phyloP scores from a whole-genome alignment of 2,797 vertebrate genomes.

The Cossypha heuglini region DNA sequence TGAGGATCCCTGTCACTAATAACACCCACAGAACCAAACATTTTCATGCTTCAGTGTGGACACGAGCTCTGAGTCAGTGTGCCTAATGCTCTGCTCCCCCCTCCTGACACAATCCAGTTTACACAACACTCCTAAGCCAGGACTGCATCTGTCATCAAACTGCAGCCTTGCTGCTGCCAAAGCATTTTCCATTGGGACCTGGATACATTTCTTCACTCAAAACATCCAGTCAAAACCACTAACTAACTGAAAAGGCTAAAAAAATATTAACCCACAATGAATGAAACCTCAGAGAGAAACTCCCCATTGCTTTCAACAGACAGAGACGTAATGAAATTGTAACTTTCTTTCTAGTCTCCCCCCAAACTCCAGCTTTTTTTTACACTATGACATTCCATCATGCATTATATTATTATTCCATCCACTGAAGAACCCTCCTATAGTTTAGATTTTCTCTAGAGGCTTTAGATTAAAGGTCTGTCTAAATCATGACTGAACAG shows the following conservation, averaged over 20 bases:
- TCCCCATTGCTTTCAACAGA: neutral
- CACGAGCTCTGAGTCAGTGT: neutral
- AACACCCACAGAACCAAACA: neutral
- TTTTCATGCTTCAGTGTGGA: neutral
- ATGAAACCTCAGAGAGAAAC: neutral
- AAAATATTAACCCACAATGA: neutral
- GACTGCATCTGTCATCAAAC: neutral
- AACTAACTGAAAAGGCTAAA: neutral
- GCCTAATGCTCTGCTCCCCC: neutral
- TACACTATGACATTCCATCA: neutral
- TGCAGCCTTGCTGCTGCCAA: neutral
- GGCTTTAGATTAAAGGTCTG: slow-evolving; percentile 19
- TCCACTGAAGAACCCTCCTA: neutral
- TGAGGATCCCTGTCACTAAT: neutral
- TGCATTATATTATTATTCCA: neutral
- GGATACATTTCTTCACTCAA: neutral
- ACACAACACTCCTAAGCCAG: neutral
- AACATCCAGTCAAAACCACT: neutral
- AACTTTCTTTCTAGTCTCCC: neutral
- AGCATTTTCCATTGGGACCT: neutral
- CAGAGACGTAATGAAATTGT: neutral
- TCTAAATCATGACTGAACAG: slow-evolving; percentile 16
- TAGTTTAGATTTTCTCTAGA: slow-evolving; percentile 3
- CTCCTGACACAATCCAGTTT: neutral
- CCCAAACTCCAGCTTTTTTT: neutral